Evolutionary conservation across 1,140 invertebrate species (phyloP).

Genomic region (Colletes latitarsis): DNA sequence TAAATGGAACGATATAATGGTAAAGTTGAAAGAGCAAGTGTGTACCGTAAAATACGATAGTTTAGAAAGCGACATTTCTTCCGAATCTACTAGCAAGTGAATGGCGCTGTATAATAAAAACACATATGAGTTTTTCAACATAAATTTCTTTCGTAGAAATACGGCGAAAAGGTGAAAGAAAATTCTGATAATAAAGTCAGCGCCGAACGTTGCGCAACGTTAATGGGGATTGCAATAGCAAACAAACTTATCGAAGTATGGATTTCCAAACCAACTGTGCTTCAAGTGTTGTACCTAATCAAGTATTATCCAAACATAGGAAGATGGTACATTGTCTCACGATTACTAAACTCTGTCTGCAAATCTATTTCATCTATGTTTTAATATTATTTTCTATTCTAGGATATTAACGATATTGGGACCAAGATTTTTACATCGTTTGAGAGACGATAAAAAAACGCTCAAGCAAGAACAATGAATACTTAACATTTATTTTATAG

Average conservation of each 20-base stretch:
- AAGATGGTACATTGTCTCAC: constrained; percentile 80
- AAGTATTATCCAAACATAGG: constrained; percentile 85
- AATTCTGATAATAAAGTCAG: constrained; percentile 84
- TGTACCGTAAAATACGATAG: no score
- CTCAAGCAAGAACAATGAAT: constrained; percentile 21
- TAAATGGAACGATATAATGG: no score
- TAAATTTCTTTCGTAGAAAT: constrained; percentile 80
- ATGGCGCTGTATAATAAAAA: neutral
- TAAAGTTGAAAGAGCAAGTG: no score
- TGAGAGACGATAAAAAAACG: constrained; percentile 74
- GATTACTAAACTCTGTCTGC: no score
- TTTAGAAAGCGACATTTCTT: no score
- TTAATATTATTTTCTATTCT: constrained; percentile 17
- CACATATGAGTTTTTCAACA: neutral
- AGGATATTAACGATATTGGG: constrained; percentile 71
- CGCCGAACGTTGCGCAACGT: constrained; percentile 86
- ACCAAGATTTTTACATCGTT: constrained; percentile 67
- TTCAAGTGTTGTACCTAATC: constrained; percentile 84
- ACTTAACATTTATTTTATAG: neutral
- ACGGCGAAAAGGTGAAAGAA: constrained; percentile 79
- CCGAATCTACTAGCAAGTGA: no score
- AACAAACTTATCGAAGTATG: constrained; percentile 90
- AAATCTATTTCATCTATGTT: no score
- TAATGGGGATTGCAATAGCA: constrained; percentile 88
- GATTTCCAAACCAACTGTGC: constrained; percentile 85